Percentiles rank a stretch among this genome's conserved stretches.
Evolutionary conservation across 2,888 invertebrate species (phyloP).

Genomic region (Chloroclystis v-ata): DNA sequence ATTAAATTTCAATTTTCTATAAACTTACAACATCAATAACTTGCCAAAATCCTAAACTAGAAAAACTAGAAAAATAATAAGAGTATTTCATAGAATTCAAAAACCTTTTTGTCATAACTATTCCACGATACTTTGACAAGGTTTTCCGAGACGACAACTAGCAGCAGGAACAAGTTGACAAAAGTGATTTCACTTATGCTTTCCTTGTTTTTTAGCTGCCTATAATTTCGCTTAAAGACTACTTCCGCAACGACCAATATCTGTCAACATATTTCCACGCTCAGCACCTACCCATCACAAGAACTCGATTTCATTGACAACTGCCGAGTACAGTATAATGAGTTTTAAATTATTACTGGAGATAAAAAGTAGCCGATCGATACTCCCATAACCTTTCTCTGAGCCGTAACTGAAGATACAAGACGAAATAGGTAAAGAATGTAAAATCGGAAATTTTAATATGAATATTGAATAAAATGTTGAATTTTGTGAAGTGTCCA

Average conservation of each 20-base stretch:
- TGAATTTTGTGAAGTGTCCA: slow-evolving; percentile 19
- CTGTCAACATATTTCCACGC: slow-evolving; percentile 76
- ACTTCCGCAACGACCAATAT: slow-evolving; percentile 75
- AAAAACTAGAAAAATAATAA: no score
- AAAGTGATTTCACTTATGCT: slow-evolving; percentile 59
- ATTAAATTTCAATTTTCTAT: no score
- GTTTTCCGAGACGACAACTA: neutral
- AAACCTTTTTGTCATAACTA: no score
- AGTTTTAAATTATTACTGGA: slow-evolving; percentile 75
- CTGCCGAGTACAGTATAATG: slow-evolving; percentile 69
- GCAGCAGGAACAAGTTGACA: slow-evolving; percentile 34
- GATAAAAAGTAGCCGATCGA: slow-evolving; percentile 67
- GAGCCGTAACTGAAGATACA: slow-evolving; percentile 54
- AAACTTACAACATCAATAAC: no score
- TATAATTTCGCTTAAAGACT: slow-evolving; percentile 72
- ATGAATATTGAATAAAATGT: slow-evolving; percentile 22
- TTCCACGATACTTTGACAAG: neutral
- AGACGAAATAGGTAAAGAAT: slow-evolving; percentile 32
- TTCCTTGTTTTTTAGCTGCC: slow-evolving; percentile 67
- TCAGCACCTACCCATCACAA: slow-evolving; percentile 70
- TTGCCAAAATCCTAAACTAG: no score
- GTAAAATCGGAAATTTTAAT: slow-evolving; percentile 24
- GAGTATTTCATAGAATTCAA: no score
- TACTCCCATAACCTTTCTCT: slow-evolving; percentile 65
- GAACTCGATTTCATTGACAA: slow-evolving; percentile 76